phyloP scores from a whole-genome alignment of 2,113 vertebrate species.

The Falcunculus frontatus region DNA sequence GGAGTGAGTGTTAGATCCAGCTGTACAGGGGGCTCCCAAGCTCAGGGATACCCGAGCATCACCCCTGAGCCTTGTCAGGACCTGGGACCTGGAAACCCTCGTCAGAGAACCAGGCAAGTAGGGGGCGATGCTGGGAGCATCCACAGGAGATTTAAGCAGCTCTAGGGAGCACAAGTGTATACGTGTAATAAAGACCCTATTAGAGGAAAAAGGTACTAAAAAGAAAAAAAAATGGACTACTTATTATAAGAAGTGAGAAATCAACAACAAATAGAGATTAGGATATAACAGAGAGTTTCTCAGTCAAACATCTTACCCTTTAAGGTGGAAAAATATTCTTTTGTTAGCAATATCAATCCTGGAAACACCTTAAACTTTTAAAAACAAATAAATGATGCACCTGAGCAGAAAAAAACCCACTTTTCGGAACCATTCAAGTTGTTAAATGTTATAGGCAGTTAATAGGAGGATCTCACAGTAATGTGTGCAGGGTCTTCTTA shows the following conservation, averaged over 20 bases:
- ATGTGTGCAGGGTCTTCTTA: not conserved
- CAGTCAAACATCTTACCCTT: not conserved
- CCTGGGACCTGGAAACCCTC: not conserved
- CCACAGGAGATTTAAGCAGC: not conserved
- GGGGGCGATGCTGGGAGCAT: fast-evolving
- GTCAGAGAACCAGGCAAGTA: not conserved
- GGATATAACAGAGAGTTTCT: not conserved
- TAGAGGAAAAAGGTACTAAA: not conserved
- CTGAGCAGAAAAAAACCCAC: not conserved
- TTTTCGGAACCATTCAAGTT: not conserved
- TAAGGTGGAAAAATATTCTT: not conserved
- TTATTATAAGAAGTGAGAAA: not conserved
- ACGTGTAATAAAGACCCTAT: not conserved
- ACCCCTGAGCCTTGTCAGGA: not conserved
- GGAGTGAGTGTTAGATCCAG: not conserved
- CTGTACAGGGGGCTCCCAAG: not conserved
- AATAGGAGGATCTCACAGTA: not conserved
- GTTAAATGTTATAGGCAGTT: not conserved
- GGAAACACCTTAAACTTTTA: not conserved
- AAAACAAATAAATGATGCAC: not conserved
- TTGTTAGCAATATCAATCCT: not conserved
- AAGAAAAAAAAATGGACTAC: not conserved
- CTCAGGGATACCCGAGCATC: not conserved
- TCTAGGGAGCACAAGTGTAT: not conserved
- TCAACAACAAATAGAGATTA: not conserved